Conservation (phyloP, 2,797 vertebrate species). For the Pseudochirops cupreus region DNA sequence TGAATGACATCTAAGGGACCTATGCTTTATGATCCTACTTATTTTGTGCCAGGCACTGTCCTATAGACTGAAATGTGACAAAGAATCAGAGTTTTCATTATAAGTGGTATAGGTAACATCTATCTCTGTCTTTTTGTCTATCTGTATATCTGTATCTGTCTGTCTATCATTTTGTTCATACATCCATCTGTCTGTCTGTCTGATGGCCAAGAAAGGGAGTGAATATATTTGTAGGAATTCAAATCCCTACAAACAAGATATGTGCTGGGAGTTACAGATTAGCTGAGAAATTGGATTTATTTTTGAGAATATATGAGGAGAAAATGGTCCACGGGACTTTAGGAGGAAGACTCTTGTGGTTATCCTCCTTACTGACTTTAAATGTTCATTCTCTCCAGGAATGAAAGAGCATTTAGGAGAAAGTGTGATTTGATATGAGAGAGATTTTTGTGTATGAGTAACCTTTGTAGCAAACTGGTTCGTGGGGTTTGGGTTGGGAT, state of each 20-base stretch:
- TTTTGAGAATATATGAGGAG: not conserved
- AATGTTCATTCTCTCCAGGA: not conserved
- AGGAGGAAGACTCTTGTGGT: no score
- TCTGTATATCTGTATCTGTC: not conserved
- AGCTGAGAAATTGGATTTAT: not conserved
- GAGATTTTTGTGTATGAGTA: not conserved
- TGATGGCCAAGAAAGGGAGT: not conserved
- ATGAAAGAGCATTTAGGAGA: not conserved
- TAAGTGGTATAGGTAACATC: not conserved
- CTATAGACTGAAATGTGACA: not conserved
- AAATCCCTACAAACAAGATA: not conserved
- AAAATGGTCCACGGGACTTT: not conserved
- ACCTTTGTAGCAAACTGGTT: not conserved
- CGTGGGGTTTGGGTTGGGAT: not conserved
- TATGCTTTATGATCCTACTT: not conserved
- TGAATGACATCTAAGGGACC: not conserved
- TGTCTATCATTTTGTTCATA: not conserved
- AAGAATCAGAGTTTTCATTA: not conserved
- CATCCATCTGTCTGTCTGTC: not conserved
- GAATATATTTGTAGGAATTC: not conserved
- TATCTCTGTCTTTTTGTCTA: rapidly evolving
- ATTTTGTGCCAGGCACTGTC: not conserved
- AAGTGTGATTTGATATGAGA: not conserved
- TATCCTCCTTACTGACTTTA: not conserved
- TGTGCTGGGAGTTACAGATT: not conserved